These are phyloP conservation scores for Catharus minimus DNA, from an alignment of 2,113 vertebrate genomes.

Conservation along the genomic window DNA sequence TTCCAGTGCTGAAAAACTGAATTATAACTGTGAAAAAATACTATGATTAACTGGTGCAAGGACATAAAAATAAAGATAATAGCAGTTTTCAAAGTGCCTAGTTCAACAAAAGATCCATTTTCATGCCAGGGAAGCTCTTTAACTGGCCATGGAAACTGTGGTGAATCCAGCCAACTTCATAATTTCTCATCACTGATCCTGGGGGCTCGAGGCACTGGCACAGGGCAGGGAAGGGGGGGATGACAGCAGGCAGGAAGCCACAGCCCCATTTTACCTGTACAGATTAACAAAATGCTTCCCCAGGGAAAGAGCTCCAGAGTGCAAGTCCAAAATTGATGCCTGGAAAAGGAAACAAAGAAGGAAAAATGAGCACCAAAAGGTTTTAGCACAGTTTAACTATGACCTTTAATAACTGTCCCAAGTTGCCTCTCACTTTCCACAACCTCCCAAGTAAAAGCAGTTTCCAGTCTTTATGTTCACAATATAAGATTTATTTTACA, in stretches of 20 bases:
- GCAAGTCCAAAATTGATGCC: conserved; percentile 95
- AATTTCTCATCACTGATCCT: not conserved
- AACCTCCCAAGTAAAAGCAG: not conserved
- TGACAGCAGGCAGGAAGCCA: not conserved
- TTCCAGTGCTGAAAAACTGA: not conserved
- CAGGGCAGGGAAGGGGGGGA: not conserved
- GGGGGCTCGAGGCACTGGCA: not conserved
- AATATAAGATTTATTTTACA: not conserved
- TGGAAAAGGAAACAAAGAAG: conserved; percentile 53
- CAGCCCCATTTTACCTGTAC: conserved; percentile 82
- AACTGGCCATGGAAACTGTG: not conserved
- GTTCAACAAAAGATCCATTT: not conserved
- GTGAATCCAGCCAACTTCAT: not conserved
- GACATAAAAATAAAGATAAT: not conserved
- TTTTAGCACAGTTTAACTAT: not conserved
- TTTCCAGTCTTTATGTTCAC: not conserved
- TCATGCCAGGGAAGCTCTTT: not conserved
- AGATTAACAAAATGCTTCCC: conserved; percentile 96
- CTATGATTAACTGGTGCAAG: not conserved
- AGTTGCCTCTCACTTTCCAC: not conserved
- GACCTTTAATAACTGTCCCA: not conserved
- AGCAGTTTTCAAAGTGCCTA: not conserved
- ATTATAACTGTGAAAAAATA: not conserved
- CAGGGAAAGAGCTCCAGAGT: conserved; percentile 93
- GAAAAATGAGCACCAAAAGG: not conserved